Base-by-base conservation (phyloP, 2,888 invertebrate genomes). In the Terebella lapidaria region DNA sequence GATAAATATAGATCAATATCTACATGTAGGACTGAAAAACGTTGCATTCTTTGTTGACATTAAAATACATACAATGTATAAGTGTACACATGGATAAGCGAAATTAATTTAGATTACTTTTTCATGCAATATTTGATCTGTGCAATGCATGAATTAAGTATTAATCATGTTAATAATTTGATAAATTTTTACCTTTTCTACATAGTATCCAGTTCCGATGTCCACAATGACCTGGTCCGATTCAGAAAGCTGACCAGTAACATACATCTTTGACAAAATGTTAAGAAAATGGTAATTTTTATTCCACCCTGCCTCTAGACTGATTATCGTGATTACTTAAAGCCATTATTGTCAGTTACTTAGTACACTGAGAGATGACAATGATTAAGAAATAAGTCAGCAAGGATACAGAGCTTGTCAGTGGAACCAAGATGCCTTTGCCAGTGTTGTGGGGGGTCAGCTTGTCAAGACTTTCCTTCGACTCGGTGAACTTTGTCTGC, bases 171-270 rank as follows among this genome's bases (percentile, higher is more conserved):
- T n/a, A n/a, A n/a, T n/a, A n/a, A n/a, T n/a, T n/a, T n/a, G n/a
- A n/a, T n/a, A n/a, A n/a, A n/a, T n/a, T n/a, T n/a, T 75, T 79
- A 91, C 92, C 86, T 94, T 94, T 81, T 95, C 91, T 24, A 91
- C 91, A 83, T 90, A 97, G 81, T 97, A 97, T 65, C 96, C 94
- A 56, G 97, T 96, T 56, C 97, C 97, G 75, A 97, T 89, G 81
- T 97, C 96, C 68, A 97, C 90, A 29, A 96, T 85, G 57, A 95
- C 93, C 79, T 89, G 89, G 57, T 91, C 87, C 30, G 90, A 87
- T 76, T 95, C 90, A 63, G 87, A 85, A 61, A 97, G 84, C 71
- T 87, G 87, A 1, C 96, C 97, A 46, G 93, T 91, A 47, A 97
- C 94, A 83, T 96, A 99, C 90, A 97, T 94, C 84, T 87, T 49